phyloP scores from a whole-genome alignment of 2,113 vertebrate species.

The Oryzias curvinotus region DNA sequence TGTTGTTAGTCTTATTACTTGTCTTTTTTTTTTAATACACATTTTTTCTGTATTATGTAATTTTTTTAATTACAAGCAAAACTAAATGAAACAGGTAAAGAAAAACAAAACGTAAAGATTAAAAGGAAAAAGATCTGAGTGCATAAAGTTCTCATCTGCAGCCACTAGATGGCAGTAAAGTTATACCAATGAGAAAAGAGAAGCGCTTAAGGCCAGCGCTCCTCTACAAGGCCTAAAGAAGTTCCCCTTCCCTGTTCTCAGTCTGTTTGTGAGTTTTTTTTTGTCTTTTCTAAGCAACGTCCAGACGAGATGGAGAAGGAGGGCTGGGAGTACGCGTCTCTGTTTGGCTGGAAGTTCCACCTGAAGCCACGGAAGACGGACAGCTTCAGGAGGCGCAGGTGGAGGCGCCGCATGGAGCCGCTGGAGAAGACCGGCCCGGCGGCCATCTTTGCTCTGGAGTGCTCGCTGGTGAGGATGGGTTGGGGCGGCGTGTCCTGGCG shows the following conservation, averaged over 20 bases:
- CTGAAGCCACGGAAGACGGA: constrained; percentile 88
- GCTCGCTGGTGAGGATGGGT: constrained; percentile 82
- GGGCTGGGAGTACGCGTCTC: constrained; percentile 95
- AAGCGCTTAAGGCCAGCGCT: not conserved
- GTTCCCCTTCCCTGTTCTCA: not conserved
- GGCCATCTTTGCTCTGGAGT: constrained; percentile 93
- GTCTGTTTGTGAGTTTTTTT: not conserved
- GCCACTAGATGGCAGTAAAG: constrained; percentile 37
- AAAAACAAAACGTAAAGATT: not conserved
- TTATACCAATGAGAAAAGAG: constrained; percentile 9
- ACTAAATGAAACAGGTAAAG: not conserved
- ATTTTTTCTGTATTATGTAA: too few species aligned
- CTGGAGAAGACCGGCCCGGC: constrained; percentile 89
- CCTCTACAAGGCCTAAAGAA: too few species aligned
- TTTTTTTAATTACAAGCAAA: not conserved
- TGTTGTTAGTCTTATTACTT: too few species aligned
- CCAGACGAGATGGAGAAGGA: constrained; percentile 86
- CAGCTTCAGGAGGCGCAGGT: constrained; percentile 88
- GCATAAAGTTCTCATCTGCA: fast-evolving
- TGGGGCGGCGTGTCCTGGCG: too few species aligned
- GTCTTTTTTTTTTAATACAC: not conserved
- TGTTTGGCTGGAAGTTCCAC: constrained; percentile 97
- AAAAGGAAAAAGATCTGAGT: not conserved
- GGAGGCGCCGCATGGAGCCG: constrained; percentile 94
- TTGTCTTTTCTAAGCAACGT: constrained; percentile 75